Base-by-base conservation (phyloP, 2,888 invertebrate species). In the Lepidonotus clava region DNA sequence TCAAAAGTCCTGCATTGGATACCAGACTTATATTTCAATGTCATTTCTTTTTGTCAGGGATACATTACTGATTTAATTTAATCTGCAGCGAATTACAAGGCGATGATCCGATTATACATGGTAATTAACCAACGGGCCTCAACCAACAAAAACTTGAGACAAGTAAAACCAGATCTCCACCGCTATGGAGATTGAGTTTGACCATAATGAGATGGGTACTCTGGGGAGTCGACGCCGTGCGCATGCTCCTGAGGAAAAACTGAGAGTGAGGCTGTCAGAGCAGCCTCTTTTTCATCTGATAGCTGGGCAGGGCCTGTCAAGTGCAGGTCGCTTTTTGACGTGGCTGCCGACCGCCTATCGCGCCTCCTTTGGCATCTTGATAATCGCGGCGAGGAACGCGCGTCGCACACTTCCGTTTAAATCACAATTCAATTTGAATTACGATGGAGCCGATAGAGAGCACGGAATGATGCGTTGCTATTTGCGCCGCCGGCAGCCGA, bases 401-500 rank as follows among this genome's bases (percentile, higher is more conserved):
- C 76, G 76, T 40, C 76, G 76, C 76, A n/a, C 40, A 40, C 76
- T 36, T 76, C 76, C 76, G 76, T 76, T 76, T 76, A 76, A 76
- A 76, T 76, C 76, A 76, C 76, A 76, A 76, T 76, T 76, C 76
- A 76, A 76, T 76, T 76, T 76, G 76, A 76, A 76, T 76, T 76
- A 76, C 76, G 76, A 76, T 76, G 76, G 76, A 28, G 4, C 34
- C 38, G 76, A 76, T 76, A 76, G 76, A 21, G 76, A 34, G 38
- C 5, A 28, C 1, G 4, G 40, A 21, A 38, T 38, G 76, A 38
- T 76, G 76, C 28, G 40, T 5, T 21, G 76, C 76, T 76, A 76
- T 76, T 76, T 40, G 76, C 38, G 38, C 76, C 40, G 36, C 76
- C 76, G 14, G 11, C 21, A 24, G 38, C 76, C 38, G 76, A 76